Base-by-base conservation (phyloP, 2,888 invertebrate species). In the Drosophila flavopinicola region DNA sequence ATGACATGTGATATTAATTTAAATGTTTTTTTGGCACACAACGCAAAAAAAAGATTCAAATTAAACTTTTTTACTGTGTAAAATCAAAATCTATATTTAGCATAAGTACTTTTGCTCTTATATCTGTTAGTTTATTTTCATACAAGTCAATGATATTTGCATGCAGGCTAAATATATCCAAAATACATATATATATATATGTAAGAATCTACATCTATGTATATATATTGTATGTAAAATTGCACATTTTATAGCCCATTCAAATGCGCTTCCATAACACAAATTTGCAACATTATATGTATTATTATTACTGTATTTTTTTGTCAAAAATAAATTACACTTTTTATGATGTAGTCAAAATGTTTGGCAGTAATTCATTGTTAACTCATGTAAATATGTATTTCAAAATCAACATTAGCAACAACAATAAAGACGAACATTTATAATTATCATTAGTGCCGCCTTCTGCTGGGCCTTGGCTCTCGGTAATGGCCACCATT, bases 381-480 rank as follows among this genome's bases (percentile, higher is more conserved):
- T 61, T 53, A 49, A 39, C 38, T 49, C 23, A 42, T 66, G 67
- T 49, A 57, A 47, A 57, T 51, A 25, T 13, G 30, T 29, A 17
- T 32, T 30, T 51, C 32, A 56, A 9, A 17, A 23, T 10, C 9
- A 47, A 17, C 13, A 45, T 15, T 9, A 27, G 13, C 17, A 15
- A 49, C 11, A 57, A 27, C 32, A 39, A 33, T 35, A 48, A 63
- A 38, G 63, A 20, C 20, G 49, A 73, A 57, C 56, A 73, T 47
- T 48, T 41, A 68, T 72, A 67, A 71, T 72, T 73, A 56, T 52
- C 64, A 72, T 72, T 72, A 64, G 54, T 39, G 71, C 54, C 72
- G 73, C 73, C 72, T 68, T 59, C 73, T 59, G 61, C 41, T 45
- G 38, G 61, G 45, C 76, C 69, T 75, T 72, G 66, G 42, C 41